Evolutionary conservation across 2,113 vertebrate genomes (phyloP).

Genomic region (Epinephelus fuscoguttatus): DNA sequence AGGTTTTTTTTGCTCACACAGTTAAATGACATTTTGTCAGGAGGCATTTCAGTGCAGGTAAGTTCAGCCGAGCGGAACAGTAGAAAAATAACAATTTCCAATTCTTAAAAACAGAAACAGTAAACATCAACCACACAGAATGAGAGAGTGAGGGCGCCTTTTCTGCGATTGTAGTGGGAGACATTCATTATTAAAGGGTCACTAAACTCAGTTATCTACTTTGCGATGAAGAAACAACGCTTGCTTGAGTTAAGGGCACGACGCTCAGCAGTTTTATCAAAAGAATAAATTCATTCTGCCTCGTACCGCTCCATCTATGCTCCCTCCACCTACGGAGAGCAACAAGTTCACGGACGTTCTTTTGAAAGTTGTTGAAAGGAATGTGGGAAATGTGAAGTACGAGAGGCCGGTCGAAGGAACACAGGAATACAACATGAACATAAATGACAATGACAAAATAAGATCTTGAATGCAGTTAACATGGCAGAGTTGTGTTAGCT

Average conservation of each 20-base stretch:
- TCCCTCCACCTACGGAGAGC: background rate
- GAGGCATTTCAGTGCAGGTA: background rate
- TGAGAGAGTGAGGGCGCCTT: background rate
- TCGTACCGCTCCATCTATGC: background rate
- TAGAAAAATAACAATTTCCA: background rate
- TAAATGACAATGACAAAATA: background rate
- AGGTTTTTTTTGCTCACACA: background rate
- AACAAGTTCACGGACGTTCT: background rate
- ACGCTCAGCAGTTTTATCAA: background rate
- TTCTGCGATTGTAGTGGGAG: background rate
- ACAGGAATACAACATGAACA: background rate
- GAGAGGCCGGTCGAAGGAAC: background rate
- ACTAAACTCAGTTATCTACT: background rate
- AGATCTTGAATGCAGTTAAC: background rate
- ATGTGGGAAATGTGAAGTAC: slow-evolving; percentile 3
- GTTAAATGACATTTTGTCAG: slow-evolving; percentile 15
- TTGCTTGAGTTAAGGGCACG: background rate
- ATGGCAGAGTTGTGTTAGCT: background rate
- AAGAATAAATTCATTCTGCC: background rate
- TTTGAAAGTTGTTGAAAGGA: background rate
- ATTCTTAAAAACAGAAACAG: background rate
- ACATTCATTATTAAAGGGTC: slow-evolving; percentile 11
- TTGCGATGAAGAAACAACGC: background rate
- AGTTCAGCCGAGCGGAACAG: background rate
- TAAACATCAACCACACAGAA: background rate